Base-by-base conservation (phyloP, 2,113 vertebrate genomes). In the Colaptes auratus region DNA sequence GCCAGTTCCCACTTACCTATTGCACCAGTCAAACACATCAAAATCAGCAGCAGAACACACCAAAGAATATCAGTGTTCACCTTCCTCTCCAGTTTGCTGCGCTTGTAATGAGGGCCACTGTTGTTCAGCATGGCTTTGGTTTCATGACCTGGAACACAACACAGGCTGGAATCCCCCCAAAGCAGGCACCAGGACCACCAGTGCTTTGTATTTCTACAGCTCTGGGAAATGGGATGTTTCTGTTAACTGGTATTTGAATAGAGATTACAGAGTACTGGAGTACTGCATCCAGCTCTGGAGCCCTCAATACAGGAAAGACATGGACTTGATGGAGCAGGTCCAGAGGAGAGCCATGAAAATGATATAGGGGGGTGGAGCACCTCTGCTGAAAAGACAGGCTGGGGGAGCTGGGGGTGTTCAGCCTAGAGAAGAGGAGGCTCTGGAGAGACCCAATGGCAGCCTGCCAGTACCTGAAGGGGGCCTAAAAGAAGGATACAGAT, bases 91-190 rank as follows among this genome's bases (percentile, higher is more conserved):
- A 99, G 94, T 93, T 98, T 98, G 95, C 99, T 99, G 69, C 98
- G 98, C 48, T 99, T 99, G 63, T 99, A 99, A 76, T 98, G 97
- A 2, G 98, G 98, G 2, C 99, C 98, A 0, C 97, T 98, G 95
- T 99, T 99, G 97, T 99, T 99, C 97, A 99, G 98, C 99, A 99
- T 99, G 17, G 99, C 98, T 98, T 99, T 99, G 73, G 99, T 99
- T 97, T 99, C 99, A 95, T 99, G 99, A 82, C 99, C 99, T 99
- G 79, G 30, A 93, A 81, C 30, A 88, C 23, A 92, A 24, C 8
- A 44, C 7, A 82, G 4, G 10, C 2, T 55, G 55, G 44, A 90
- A 73, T 83, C 60, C 71, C 56, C 46, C 59, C 69, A 10, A 4
- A 71, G 72, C 25, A 86, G 44, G 44, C 3, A 28, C 27, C 61